These are phyloP conservation scores for Bettongia penicillata DNA, from an alignment of 2,113 vertebrate genomes.

Conservation along the genomic window DNA sequence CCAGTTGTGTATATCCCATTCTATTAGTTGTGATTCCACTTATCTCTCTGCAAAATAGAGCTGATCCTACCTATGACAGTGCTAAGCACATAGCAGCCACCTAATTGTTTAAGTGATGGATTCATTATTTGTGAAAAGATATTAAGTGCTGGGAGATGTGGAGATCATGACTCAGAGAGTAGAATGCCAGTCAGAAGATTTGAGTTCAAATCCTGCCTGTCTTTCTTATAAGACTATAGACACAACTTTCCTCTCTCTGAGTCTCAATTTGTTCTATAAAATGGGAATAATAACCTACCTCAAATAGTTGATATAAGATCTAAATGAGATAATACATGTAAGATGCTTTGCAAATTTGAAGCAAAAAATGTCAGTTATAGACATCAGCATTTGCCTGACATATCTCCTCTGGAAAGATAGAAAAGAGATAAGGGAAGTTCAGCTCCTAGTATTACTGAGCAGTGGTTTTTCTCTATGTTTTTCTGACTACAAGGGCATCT, in stretches of 20 bases:
- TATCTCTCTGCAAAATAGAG: background rate
- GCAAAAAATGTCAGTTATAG: background rate
- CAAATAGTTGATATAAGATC: background rate
- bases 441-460: background rate
- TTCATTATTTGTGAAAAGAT: background rate
- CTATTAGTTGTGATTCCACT: background rate
- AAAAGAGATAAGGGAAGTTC: background rate
- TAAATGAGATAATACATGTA: background rate
- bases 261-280: background rate
- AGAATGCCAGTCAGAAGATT: too few species aligned
- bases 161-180: background rate
- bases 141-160: background rate
- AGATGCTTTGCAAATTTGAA: background rate
- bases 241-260: background rate
- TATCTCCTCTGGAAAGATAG: background rate
- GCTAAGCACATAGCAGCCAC: background rate
- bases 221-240: background rate
- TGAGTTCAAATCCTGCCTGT: background rate
- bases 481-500: background rate
- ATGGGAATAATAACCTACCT: background rate
- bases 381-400: background rate
- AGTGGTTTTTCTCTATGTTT: slow-evolving; percentile 8
- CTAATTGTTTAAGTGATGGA: background rate
- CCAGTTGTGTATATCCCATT: background rate
- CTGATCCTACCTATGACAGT: background rate